phyloP scores from a whole-genome alignment of 2,888 invertebrate species.

The Marronus borbonicus region DNA sequence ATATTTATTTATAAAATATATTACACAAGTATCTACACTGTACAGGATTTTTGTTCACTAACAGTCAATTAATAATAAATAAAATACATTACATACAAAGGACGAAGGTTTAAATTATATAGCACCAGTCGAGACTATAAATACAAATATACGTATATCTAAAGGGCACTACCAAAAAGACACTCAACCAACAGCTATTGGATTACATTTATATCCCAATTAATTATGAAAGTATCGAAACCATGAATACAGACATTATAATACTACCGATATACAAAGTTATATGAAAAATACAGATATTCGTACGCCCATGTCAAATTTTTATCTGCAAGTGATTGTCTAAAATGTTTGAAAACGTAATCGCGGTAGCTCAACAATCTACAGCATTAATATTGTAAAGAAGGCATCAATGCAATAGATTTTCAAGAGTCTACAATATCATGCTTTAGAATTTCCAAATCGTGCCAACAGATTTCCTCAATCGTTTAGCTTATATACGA shows the following conservation, averaged over 20 bases:
- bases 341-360: slow-evolving; percentile 25
- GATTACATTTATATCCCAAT: slow-evolving; percentile 40
- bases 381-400: slow-evolving; percentile 10
- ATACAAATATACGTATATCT: slow-evolving; percentile 60
- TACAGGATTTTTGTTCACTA: slow-evolving; percentile 67
- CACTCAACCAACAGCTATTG: slow-evolving; percentile 38
- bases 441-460: neutral
- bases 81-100: slow-evolving; percentile 65
- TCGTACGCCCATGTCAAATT: slow-evolving; percentile 21
- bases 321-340: slow-evolving; percentile 46
- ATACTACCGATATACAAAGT: slow-evolving; percentile 30
- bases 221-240: slow-evolving; percentile 34
- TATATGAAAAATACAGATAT: slow-evolving; percentile 37
- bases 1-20: slow-evolving; percentile 72
- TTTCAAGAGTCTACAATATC: neutral
- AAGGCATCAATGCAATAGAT: neutral
- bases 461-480: neutral
- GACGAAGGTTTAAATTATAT: slow-evolving; percentile 68
- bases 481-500: neutral
- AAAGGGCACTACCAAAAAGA: slow-evolving; percentile 47
- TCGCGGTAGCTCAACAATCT: neutral
- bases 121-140: slow-evolving; percentile 71
- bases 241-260: neutral
- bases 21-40: slow-evolving; percentile 72
- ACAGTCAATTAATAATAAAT: slow-evolving; percentile 64